Base-by-base conservation (phyloP, 2,888 invertebrate genomes). In the Carterocephalus palaemon region DNA sequence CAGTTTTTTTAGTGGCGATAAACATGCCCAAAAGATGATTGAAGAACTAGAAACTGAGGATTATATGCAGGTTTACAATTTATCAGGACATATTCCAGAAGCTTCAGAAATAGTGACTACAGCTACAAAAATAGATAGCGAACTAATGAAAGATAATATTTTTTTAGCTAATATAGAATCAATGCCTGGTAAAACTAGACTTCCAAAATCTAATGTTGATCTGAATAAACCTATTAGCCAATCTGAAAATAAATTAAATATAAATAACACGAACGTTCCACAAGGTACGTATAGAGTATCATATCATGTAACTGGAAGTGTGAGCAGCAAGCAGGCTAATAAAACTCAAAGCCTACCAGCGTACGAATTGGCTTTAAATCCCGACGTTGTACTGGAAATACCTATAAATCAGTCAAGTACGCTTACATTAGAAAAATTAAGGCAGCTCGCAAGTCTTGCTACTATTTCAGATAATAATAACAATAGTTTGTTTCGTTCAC, bases 361-460 rank as follows among this genome's bases (percentile, higher is more conserved):
- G 1, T 85, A 85, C 49, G 84, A 86, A 54, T 56, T 86, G 48
- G 61, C 77, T 33, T 65, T 86, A 54, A 82, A 85, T 56, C 86
- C 86, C 8, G 85, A 86, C 53, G 70, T 86, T 5, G 72, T 84
- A 34, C 62, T 85, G 54, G 86, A 85, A 67, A 84, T 85, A 58
- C 85, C 86, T 3, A 51, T 69, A 9, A 86, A 82, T 54, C 79
- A 81, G 63, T 67, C 72, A 22, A 83, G 71, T 57, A 59, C 74
- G 6, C 58, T 86, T 31, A 79, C 85, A 2, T 61, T 81, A 33
- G 87, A 88, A 38, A 87, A 88, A 64, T 68, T 90, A 9, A 87
- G 79, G 56, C 84, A 89, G 61, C 71, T 90, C 5, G 88, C 89
- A 6, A 88, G 78, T 66, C 81, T 90, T 19, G 90, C 90, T 10